Evolutionary conservation across 1,140 invertebrate genomes (phyloP), one percentile per base, ranked within the genome.

Genomic region (Aphidius gifuensis): DNA sequence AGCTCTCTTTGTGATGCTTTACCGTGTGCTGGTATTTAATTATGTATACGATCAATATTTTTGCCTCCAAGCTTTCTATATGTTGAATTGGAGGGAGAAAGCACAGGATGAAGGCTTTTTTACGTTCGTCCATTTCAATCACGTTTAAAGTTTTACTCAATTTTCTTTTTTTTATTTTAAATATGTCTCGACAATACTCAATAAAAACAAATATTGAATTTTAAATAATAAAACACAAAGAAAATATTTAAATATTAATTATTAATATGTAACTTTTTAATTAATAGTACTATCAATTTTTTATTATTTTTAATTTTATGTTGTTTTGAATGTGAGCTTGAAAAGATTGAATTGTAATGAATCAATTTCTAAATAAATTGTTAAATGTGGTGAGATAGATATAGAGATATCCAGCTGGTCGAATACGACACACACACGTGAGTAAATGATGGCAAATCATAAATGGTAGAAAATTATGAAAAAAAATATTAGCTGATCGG

Each of bases 1-100:
- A 80, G 75, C 77, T 78, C 77, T 79, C 77, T 79, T 80, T 80
- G 77, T 79, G 74, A 76, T 79, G 76, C 77, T 78, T 75, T 77
- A 72, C 74, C 69, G 68, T 55, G 59, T 60, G 73, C 74, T 72
- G 75, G 70, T 80, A 80, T 80, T 80, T 80, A 80, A 79, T 79
- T 79, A 80, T 80, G 77, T 74, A 79, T 76, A 74, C 76, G 75
- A 79, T 80, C 78, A 76, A 80, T 80, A 78, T 77, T 78, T 69
- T 71, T 74, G 78, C 76, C 77, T 77, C 71, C 73, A 69, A 74
- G 73, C 70, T 59, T 57, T 67, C 64, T 67, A 64, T 63, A 62
- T 66, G 54, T 54, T 56, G 2, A 32, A 32, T 32, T 32, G 2
- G 23, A 32, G 23, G 4, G 23, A 32, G 23, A 32, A 32, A 32